A percentile compares a stretch with the other conserved stretches of the same genome.
These are phyloP conservation scores for Anagrus nilaparvatae DNA, from an alignment of 1,140 invertebrate species.

Conservation along the genomic window DNA sequence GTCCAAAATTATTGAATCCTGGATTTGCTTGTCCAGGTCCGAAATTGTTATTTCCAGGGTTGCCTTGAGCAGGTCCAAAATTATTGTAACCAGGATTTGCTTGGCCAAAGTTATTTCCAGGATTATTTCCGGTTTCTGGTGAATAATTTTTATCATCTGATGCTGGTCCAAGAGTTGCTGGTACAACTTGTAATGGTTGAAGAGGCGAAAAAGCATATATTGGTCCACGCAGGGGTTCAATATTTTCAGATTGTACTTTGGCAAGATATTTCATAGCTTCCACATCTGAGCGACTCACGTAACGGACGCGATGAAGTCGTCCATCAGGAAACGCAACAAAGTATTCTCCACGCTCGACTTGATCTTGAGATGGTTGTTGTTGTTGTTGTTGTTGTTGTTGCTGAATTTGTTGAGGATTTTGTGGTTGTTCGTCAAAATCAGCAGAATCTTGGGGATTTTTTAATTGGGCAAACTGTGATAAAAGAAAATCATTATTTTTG, in stretches of 20 bases:
- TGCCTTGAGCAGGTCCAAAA: too few relatives aligned
- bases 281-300: conserved; percentile 39
- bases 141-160: too few relatives aligned
- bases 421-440: conserved; percentile 32
- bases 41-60: too few relatives aligned
- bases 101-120: too few relatives aligned
- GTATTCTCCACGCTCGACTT: conserved; percentile 39
- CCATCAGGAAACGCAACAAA: conserved; percentile 45
- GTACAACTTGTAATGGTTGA: conserved; percentile 30
- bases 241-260: conserved; percentile 43
- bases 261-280: conserved; percentile 47
- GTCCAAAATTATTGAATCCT: too few relatives aligned
- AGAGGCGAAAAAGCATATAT: conserved; percentile 44
- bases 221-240: conserved; percentile 43
- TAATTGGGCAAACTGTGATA: too few relatives aligned
- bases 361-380: conserved; percentile 15
- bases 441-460: too few relatives aligned
- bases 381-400: conserved; percentile 26
- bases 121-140: too few relatives aligned
- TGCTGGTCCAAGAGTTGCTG: conserved; percentile 19
- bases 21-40: too few relatives aligned
- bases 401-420: conserved; percentile 28
- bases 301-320: conserved; percentile 42
- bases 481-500: too few relatives aligned
- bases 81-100: too few relatives aligned